Evolutionary conservation across 1,140 invertebrate species (phyloP), one percentile per base, ranked within the genome.

Genomic region (Drosophila murphyi): DNA sequence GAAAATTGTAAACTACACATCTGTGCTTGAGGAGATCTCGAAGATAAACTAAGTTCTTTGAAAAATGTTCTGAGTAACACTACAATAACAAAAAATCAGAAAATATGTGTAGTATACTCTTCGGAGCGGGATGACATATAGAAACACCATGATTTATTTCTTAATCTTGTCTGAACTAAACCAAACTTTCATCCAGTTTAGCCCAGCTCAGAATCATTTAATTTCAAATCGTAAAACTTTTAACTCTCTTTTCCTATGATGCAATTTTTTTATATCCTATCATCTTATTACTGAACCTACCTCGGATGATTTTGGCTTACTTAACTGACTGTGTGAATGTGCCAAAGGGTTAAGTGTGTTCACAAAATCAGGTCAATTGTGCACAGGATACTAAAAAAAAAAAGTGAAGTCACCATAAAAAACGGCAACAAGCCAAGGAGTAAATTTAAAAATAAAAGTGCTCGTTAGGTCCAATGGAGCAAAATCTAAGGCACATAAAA

Each of bases 321-420:
- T 59, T 48, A 54, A 60, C 45, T 6, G 43, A 32, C 56, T 67
- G 37, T 57, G 39, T 3, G 20, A 63, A 47, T 67, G 67, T 64
- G 43, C 80, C 85, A 80, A 88, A 89, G 85, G 85, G 85, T 89
- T 89, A 85, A 78, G 65, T 83, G 87, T 67, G 71, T 85, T 63
- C 54, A 72, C 50, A 80, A 73, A 88, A 88, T 88, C 85, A 88
- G 83, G 83, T 88, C 85, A 88, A 89, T 88, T 89, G 85, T 89
- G 82, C 45, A 78, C 86, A 78, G 77, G 73, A 80, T 72, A 65
- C 63, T 76, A 71, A 72, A 79, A 82, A 82, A 68, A 12, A 45
- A 68, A 68, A 76, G 76, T 59, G 62, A 80, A 85, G 76, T 64
- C 48, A 79, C 20, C 77, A 60, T 68, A 74, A 69, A 72, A 78